Base-by-base conservation (phyloP, 2,888 invertebrate species). In the Sinohyriopsis cumingii region DNA sequence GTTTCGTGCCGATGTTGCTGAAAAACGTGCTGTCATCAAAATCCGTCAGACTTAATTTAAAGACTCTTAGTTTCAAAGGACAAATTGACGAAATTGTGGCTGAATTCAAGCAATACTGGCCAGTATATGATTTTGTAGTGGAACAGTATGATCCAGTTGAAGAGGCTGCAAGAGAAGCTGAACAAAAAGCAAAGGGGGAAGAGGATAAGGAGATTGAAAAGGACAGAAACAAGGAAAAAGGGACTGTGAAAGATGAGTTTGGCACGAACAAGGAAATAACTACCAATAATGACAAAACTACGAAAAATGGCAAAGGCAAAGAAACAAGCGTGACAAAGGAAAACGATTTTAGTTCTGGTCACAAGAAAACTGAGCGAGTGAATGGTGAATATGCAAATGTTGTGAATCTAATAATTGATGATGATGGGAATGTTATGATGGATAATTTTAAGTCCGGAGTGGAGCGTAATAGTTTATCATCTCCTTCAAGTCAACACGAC, bases 41-140 rank as follows among this genome's bases (percentile, higher is more conserved):
- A 56, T 84, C 86, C 7, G 82, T 84, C 15, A 87, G 85, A 59
- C 81, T 89, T 3, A 88, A 87, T 68, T 75, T 89, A 53, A 88
- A 88, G 62, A 88, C 88, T 0, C 80, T 89, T 25, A 86, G 87
- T 61, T 87, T 89, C 69, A 85, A 87, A 69, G 88, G 87, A 0
- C 87, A 87, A 63, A 82, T 89, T 55, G 86, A 88, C 65, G 85
- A 88, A 70, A 84, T 86, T 62, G 83, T 89, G 54, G 76, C 81
- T 9, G 82, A 82, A 54, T 89, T 85, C 76, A 83, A 83, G 54
- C 86, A 88, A 68, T 78, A 82, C 67, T 89, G 88, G 88, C 88
- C 88, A 1, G 82, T 88, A 25, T 80, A 76, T 68, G 89, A 89
- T 68, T 78, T 89, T 12, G 65, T 82, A 25, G 77, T 86, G n/a